Conservation (phyloP, 2,113 vertebrate genomes). For the Athene noctua region DNA sequence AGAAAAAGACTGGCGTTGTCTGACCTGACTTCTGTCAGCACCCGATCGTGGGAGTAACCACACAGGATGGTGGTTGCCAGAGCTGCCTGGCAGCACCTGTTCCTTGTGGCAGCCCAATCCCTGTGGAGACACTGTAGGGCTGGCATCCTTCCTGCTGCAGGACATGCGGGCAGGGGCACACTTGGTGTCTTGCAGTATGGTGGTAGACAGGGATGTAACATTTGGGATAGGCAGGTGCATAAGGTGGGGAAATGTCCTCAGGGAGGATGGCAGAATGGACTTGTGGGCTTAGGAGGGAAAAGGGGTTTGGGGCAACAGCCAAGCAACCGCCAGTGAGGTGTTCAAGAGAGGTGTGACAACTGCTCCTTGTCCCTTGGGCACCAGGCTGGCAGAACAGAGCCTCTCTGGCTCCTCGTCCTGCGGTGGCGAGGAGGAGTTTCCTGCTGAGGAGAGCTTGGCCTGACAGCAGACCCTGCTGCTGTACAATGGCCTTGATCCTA, state of each 20-base stretch:
- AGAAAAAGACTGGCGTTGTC: neutral
- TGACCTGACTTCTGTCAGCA: neutral
- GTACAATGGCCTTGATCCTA: fast-evolving
- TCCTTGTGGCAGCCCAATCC: neutral
- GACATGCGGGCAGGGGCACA: neutral
- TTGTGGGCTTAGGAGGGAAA: neutral
- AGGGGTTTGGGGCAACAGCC: neutral
- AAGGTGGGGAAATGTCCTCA: neutral
- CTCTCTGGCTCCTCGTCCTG: neutral
- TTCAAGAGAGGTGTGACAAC: fast-evolving
- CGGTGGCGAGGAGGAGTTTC: neutral
- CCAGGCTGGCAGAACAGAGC: neutral
- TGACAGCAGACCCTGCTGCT: neutral
- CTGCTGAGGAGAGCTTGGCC: neutral
- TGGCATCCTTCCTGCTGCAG: neutral
- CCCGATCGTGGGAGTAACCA: fast-evolving
- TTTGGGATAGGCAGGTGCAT: neutral
- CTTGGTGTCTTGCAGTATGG: fast-evolving
- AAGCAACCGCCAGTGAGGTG: neutral
- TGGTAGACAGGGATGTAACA: neutral
- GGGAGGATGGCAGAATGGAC: neutral
- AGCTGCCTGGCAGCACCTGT: neutral
- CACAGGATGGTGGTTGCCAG: neutral
- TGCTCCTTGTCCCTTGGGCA: neutral
- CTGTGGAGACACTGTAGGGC: neutral